phyloP scores from a whole-genome alignment of 1,140 invertebrate genomes.

The Drosophila leontia region DNA sequence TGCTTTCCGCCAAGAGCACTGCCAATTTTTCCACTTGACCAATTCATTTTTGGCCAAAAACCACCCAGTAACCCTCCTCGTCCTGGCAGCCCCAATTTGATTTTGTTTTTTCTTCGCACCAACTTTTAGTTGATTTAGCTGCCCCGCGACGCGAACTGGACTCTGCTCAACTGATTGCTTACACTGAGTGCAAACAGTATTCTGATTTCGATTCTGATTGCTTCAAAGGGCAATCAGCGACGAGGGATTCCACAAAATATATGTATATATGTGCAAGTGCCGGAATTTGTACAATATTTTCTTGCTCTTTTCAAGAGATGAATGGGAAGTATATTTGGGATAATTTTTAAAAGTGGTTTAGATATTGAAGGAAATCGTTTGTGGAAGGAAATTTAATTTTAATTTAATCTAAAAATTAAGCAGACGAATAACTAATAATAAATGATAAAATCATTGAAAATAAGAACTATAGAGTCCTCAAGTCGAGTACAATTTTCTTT shows the following conservation, averaged over 20 bases:
- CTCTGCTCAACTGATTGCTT: constrained; percentile 72
- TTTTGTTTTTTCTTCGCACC: constrained; percentile 83
- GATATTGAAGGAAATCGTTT: not conserved
- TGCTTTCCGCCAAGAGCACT: constrained; percentile 35
- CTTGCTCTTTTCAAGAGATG: not conserved
- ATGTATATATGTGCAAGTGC: not conserved
- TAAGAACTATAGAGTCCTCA: too few species aligned
- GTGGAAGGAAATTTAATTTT: not conserved
- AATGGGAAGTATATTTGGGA: not conserved
- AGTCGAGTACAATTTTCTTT: not conserved
- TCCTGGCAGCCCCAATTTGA: constrained; percentile 52
- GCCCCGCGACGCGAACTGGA: constrained; percentile 65
- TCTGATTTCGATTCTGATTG: constrained; percentile 48
- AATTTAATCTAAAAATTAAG: not conserved
- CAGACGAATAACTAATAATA: too few species aligned
- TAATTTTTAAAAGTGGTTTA: not conserved
- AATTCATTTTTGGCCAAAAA: constrained; percentile 70
- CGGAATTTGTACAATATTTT: constrained; percentile 11
- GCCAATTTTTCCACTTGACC: constrained; percentile 82
- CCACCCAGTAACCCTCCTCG: not conserved
- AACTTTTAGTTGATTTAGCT: constrained; percentile 81
- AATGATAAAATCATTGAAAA: too few species aligned
- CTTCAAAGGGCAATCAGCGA: constrained; percentile 37
- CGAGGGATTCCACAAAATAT: constrained; percentile 14
- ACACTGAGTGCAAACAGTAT: constrained; percentile 50